Conservation (phyloP, 53 echinoderm and acorn worm genomes). For the Holothuria scabra region DNA sequence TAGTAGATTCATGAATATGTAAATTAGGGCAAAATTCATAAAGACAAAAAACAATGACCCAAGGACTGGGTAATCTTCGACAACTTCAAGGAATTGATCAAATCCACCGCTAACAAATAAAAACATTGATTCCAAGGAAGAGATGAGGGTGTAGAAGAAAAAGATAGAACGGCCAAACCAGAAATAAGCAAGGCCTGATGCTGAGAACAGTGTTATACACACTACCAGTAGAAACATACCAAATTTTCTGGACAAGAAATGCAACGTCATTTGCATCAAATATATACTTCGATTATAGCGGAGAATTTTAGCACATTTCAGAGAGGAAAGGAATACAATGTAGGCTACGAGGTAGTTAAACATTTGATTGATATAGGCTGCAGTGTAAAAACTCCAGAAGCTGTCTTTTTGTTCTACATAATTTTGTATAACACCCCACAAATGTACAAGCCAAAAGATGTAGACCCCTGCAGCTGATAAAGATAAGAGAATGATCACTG, state of each 20-base stretch:
- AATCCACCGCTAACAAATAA: conserved; percentile 70
- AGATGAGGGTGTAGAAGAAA: conserved; percentile 64
- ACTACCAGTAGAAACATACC: conserved; percentile 49
- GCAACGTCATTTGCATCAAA: conserved; percentile 67
- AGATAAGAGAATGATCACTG: conserved; percentile 62
- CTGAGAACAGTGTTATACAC: conserved; percentile 47
- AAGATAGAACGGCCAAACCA: conserved; percentile 61
- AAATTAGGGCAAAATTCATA: conserved; percentile 59
- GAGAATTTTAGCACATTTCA: conserved; percentile 88
- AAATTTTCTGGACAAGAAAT: conserved; percentile 51
- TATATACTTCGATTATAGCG: conserved; percentile 81
- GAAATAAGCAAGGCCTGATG: conserved; percentile 56
- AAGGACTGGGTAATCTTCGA: conserved; percentile 49
- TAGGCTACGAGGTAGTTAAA: conserved; percentile 53
- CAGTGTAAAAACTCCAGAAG: conserved; percentile 66
- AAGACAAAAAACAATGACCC: conserved; percentile 61
- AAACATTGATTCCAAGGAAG: conserved; percentile 65
- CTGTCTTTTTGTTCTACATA: conserved; percentile 31
- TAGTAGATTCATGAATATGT: conserved; percentile 69
- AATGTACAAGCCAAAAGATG: conserved; percentile 50
- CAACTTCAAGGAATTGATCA: conserved; percentile 68
- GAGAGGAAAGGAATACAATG: conserved; percentile 74
- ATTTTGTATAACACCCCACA: conserved; percentile 38
- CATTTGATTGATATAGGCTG: conserved; percentile 59
- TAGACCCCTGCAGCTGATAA: conserved; percentile 64